Evolutionary conservation across 2,888 invertebrate genomes (phyloP), one percentile per base, ranked within the genome.

Genomic region (Carabus problematicus): DNA sequence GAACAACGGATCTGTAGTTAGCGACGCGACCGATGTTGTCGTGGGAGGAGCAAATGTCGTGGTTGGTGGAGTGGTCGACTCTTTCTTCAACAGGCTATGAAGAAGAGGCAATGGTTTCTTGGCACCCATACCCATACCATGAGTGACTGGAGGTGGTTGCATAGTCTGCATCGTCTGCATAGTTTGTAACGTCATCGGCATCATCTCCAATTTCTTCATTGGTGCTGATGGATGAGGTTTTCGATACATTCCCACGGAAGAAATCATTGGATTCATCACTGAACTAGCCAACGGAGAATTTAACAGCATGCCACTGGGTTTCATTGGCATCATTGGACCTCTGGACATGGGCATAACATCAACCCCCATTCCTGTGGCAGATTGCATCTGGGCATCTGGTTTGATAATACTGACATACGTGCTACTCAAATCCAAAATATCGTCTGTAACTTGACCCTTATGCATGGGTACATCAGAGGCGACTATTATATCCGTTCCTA

Each of bases 91-190:
- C 14, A 69, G 55, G 40, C 16, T 54, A 39, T 69, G 69, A 4
- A 69, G 14, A 7, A 69, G 42, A n/a, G 61, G 68, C 41, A 43
- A 43, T 43, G 71, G 64, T 70, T 71, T 72, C 74, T 72, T 16
- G 70, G 72, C 62, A 29, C 29, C 6, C 29, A 76, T 14, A n/a
- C n/a, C n/a, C 72, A 76, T 14, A 74, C 47, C 8, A 72, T 77
- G 77, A 16, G 78, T 76, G 1, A 81, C 77, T 2, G 85, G 84
- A 41, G 87, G 87, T 2, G 87, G 86, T 73, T 85, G 85, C 87
- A 87, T 85, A n/a, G 85, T 86, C 79, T 87, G 86, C 86, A 88
- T 86, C 11, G 83, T 82, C 76, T 67, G 85, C 86, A 87, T 85
- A n/a, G 85, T 86, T 79, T 87, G 78, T 41, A 76, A 76, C 45